Evolutionary conservation across 2,888 invertebrate species (phyloP), one percentile per base, ranked within the genome.

Genomic region (Leptinotarsa rubiginosa): DNA sequence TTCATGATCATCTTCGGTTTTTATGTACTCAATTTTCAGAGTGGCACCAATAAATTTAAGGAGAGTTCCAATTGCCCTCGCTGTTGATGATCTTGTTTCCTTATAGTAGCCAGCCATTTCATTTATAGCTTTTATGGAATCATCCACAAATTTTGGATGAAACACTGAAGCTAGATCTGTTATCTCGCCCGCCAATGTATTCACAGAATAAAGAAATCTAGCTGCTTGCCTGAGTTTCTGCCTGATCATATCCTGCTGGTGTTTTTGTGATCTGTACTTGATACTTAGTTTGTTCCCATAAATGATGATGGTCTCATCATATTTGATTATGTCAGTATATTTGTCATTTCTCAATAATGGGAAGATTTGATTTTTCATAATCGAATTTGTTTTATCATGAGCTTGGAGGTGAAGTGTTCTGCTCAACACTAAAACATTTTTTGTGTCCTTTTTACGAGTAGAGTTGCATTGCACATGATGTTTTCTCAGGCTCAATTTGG

Each of bases 151-250:
- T 49, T 77, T 76, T 5, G 79, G 80, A 59, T 79, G 74, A 25
- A 68, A 81, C 18, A 80, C 72, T 16, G 79, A 79, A 22, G 78
- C 65, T 52, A 79, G 65, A 47, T 82, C 79, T 52, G 77, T 73
- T 47, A 81, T 69, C 2, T 65, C 67, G 0, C 56, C 5, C 54
- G 78, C 66, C 20, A 75, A 25, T 56, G 67, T 54, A 54, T 66
- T 69, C 56, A 73, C 47, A 4, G 67, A 41, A 49, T 67, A 18
- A n/a, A 80, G 65, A 56, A 78, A 76, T n/a, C 77, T 67, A n/a
- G 78, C 79, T 16, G 78, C 22, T n/a, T 80, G 66, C 74, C 82
- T 54, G 4, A 81, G 52, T 16, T 77, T 75, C 18, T 72, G 69
- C 62, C 80, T 65, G 31, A 80, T 80, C 79, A 80, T 75, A 10